Base-by-base conservation (phyloP, 2,888 invertebrate genomes). In the Rotaria socialis region DNA sequence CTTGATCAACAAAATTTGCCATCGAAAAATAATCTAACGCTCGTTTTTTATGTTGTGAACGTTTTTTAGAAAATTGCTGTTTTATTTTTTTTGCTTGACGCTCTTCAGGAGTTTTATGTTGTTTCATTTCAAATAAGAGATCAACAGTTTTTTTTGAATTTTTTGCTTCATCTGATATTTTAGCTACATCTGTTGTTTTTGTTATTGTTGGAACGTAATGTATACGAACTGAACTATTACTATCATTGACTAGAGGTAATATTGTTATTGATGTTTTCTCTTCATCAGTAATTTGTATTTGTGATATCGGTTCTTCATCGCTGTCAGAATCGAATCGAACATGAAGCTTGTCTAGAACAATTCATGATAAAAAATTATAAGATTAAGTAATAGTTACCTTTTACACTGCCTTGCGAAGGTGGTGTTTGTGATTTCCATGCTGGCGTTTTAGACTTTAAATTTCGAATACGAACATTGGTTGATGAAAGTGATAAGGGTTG, bases 311-410 rank as follows among this genome's bases (percentile, higher is more conserved):
- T 80, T 80, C 80, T n/a, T 80, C 80, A n/a, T 80, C 80, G 14
- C 80, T 80, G 24, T 43, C 43, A 8, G 80, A 80, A 47, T 80
- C 80, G 19, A 80, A 80, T 80, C 80, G 80, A n/a, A 80, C n/a
- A 47, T 80, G 80, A 11, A 10, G 4, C n/a, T 80, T 80, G 0
- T 47, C 80, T 80, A 80, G 24, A 41, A 47, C 8, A 75, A 75
- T 19, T 2, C 8, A 24, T 75, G 43, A 22, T 80, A 8, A 43
- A 43, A 80, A 0, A 41, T 11, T 1, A 47, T 22, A 47, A 43
- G 6, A n/a, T 41, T 1, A 11, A 2, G 19, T 8, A 74, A 74
- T 27, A 11, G 14, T 74, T 80, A 47, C 47, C 80, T 47, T 47
- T 24, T 41, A 4, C 47, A 47, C 47, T 47, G 4, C 67, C 41